These are phyloP conservation scores for Plutomurus gul DNA, from an alignment of 1,140 invertebrate species.

Conservation along the genomic window DNA sequence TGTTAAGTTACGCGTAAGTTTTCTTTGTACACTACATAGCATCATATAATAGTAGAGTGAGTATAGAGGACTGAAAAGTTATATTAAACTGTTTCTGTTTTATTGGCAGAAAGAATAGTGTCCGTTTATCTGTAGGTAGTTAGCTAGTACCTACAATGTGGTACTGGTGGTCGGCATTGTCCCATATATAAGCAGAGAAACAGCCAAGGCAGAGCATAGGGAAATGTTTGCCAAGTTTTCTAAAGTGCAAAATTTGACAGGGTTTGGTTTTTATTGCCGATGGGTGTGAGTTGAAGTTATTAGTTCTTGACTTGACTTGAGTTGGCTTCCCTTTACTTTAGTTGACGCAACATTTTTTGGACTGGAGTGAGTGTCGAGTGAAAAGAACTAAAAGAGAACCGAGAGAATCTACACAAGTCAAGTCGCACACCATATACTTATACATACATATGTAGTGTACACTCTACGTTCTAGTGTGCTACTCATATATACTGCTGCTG, in stretches of 20 bases:
- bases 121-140: background rate
- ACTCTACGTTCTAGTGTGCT: too few species aligned
- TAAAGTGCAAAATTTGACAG: constrained; percentile 27
- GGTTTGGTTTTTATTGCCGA: constrained; percentile 28
- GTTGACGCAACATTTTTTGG: constrained; percentile 26
- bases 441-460: too few species aligned
- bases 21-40: too few species aligned
- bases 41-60: too few species aligned
- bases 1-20: too few species aligned
- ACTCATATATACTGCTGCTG: too few species aligned
- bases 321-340: constrained; percentile 20
- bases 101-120: background rate
- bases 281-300: constrained; percentile 28
- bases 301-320: constrained; percentile 27
- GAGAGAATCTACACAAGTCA: background rate
- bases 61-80: background rate
- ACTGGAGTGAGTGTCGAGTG: constrained; percentile 21
- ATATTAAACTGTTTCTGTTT: background rate
- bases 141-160: background rate
- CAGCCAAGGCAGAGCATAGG: background rate
- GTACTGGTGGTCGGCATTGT: constrained; percentile 5
- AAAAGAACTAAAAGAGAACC: constrained; percentile 5
- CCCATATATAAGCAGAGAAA: constrained; percentile 1
- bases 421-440: too few species aligned
- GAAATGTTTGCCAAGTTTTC: constrained; percentile 27